Base-by-base conservation (phyloP, 92 coral and sea anemone species). In the Heteractis magnifica region DNA sequence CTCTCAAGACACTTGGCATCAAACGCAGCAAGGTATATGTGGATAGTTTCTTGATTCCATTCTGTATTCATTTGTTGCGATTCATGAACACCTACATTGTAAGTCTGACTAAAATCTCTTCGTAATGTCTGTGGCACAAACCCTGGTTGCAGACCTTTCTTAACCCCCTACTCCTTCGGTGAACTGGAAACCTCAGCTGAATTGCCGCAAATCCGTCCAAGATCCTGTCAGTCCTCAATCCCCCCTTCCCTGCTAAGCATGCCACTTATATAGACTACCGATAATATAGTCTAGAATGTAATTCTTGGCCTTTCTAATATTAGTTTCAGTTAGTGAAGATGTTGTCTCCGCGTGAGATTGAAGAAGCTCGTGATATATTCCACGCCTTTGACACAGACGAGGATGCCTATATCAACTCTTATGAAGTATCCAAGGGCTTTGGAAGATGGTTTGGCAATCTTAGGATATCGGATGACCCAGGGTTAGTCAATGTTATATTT, bases 391-490 rank as follows among this genome's bases (percentile, higher is more conserved):
- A 95, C 79, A 90, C 89, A 60, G 98, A 95, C 65, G 98, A 95
- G 82, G 98, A 95, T 92, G 98, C 95, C 5, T 95, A 95, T 83
- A 93, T 95, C 75, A 93, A 92, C 78, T 90, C 94, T 5, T 88
- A 93, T 53, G 98, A 95, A 80, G 98, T 91, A 18, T 89, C 94
- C 14, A 90, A 87, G 34, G 98, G 98, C 9, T 95, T 91, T 78
- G 97, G 93, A n/a, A 86, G 98, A 48, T 95, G 98, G 98, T 93
- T 95, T 81, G 98, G 98, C 71, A 94, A 95, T 82, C 80, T 95
- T 74, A 88, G 97, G 79, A 51, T 95, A 68, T 84, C 88, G 14
- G 90, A 81, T 52, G 83, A 64, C 48, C 55, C 86, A 48, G 80
- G 89, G 98, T 90, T 55, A 82, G 88, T 71, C 10, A 16, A 15